Evolutionary conservation across 2,797 vertebrate genomes (phyloP), one percentile per base, ranked within the genome.

Genomic region (Neostethus bicornis): DNA sequence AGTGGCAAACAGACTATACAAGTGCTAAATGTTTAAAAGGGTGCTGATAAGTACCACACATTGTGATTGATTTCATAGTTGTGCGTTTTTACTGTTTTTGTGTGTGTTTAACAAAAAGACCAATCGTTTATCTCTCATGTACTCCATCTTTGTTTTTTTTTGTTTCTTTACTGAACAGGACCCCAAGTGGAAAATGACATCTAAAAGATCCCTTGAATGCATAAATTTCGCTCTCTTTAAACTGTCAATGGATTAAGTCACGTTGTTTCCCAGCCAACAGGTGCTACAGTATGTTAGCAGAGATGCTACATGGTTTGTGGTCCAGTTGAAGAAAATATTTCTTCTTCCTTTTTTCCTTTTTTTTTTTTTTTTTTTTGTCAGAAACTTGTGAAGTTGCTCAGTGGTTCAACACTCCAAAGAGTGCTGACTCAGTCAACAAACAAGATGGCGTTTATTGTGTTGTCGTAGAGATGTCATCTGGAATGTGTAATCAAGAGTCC

Each of bases 271-370:
- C 84, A 81, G 89, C 89, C 91, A 92, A 92, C 87, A 90, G 90
- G 90, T 92, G 92, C 92, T 93, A 93, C 90, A 88, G 73, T 85
- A 81, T 88, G 86, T 93, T 91, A 92, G 91, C 89, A 92, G 88
- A 91, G 86, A 91, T 92, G 92, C 92, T 93, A 93, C 92, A 92
- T 91, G 87, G 88, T 89, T 88, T 86, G 47, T 86, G 70, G 85
- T 90, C 87, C 80, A 72, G 79, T 56, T 85, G 86, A 80, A 83
- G 78, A 81, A 51, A 44, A 62, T 60, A 68, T 61, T 51, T 51
- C 25, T 21, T n/a, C 52, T 45, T 39, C 47, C 14, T 31, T 6
- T 26, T 48, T 44, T 49, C n/a, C 43, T 44, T 12, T 41, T 46
- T 26, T 31, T 21, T 50, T 26, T 51, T 44, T 56, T 4, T 7